A percentile compares a stretch with the other conserved stretches of the same genome.
phyloP scores from a whole-genome alignment of 2,797 vertebrate genomes.

The Takifugu rubripes region DNA sequence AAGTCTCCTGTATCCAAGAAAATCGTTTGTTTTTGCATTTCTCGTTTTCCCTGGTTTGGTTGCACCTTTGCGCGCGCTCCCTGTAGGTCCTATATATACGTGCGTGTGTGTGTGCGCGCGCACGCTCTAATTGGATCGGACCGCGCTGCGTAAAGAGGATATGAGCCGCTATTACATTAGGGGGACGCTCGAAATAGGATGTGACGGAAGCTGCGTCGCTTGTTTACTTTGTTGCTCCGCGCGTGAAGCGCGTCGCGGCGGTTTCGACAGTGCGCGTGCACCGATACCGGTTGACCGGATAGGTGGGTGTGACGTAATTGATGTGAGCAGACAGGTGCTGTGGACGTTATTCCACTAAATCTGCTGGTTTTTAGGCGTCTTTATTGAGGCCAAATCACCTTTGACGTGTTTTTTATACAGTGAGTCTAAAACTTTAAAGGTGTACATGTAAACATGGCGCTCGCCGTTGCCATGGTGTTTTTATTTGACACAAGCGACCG shows the following conservation, averaged over 20 bases:
- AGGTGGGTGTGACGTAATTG: slow-evolving; percentile 75
- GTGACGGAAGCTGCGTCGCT: slow-evolving; percentile 6
- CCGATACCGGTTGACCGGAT: slow-evolving; percentile 73
- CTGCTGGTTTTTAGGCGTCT: too few species aligned
- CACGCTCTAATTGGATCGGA: slow-evolving; percentile 59
- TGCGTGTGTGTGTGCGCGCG: neutral
- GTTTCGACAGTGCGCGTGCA: slow-evolving; percentile 67
- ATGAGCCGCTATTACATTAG: slow-evolving; percentile 35
- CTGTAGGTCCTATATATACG: neutral
- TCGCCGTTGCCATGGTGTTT: slow-evolving; percentile 21
- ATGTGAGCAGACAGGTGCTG: slow-evolving; percentile 45
- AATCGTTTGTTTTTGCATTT: slow-evolving; percentile 8
- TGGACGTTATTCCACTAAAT: neutral
- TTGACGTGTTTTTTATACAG: neutral
- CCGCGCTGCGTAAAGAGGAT: slow-evolving; percentile 61
- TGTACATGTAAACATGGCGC: slow-evolving; percentile 21
- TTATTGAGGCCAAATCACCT: neutral
- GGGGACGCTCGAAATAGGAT: slow-evolving; percentile 33
- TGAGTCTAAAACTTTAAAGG: too few species aligned
- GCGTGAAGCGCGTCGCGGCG: slow-evolving; percentile 19
- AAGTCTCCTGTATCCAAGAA: neutral
- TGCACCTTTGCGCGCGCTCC: neutral
- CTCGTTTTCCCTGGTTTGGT: slow-evolving; percentile 1
- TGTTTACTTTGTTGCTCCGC: slow-evolving; percentile 31
- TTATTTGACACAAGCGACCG: slow-evolving; percentile 29